Evolutionary conservation across 2,888 invertebrate genomes (phyloP).

Genomic region (Hybos culiciformis): DNA sequence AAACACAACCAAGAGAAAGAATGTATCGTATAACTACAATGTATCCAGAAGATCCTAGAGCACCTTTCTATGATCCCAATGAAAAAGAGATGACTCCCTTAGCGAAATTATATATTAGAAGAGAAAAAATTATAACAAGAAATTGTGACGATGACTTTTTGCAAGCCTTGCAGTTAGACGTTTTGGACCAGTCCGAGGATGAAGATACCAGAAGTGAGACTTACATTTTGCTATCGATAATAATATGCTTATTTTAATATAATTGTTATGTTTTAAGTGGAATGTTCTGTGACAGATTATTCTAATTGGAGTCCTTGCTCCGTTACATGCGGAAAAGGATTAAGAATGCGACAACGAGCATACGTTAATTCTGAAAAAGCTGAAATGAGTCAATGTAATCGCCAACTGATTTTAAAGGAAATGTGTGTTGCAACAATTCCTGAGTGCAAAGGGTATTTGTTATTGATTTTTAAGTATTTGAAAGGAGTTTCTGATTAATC

Average conservation of each 20-base stretch:
- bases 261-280: slow-evolving; percentile 45
- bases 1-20: slow-evolving; percentile 63
- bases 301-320: slow-evolving; percentile 67
- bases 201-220: slow-evolving; percentile 48
- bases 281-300: slow-evolving; percentile 68
- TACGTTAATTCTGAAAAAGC: slow-evolving; percentile 62
- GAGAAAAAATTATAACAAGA: slow-evolving; percentile 60
- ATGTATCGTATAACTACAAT: slow-evolving; percentile 82
- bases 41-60: slow-evolving; percentile 79
- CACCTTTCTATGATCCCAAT: slow-evolving; percentile 79
- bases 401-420: slow-evolving; percentile 74
- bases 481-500: background rate
- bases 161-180: slow-evolving; percentile 44
- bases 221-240: background rate
- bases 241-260: background rate
- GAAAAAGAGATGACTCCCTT: slow-evolving; percentile 61
- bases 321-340: slow-evolving; percentile 77
- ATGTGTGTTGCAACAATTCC: slow-evolving; percentile 70
- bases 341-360: slow-evolving; percentile 59
- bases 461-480: background rate
- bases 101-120: slow-evolving; percentile 63
- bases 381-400: slow-evolving; percentile 48
- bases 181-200: slow-evolving; percentile 54
- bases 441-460: slow-evolving; percentile 56
- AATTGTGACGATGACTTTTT: slow-evolving; percentile 55